Base-by-base conservation (phyloP, 2,797 vertebrate species). In the Characodon lateralis region DNA sequence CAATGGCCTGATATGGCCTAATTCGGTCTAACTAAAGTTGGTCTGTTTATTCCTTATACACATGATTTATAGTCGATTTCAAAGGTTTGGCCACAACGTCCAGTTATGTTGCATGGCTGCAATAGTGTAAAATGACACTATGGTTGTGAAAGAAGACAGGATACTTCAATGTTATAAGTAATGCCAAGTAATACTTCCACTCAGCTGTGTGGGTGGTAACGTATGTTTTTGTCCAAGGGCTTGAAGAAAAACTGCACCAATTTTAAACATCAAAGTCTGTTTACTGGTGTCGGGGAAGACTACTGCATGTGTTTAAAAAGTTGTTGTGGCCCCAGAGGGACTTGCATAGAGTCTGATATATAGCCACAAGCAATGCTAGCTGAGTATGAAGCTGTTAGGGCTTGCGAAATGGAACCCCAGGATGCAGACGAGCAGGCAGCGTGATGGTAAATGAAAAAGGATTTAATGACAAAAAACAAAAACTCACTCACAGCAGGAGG, bases 261-360 rank as follows among this genome's bases (percentile, higher is more conserved):
- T 74, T 68, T 80, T 77, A 35, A 9, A 74, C 75, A 84, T 84
- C 78, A 79, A 80, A 77, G 78, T 31, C 31, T 77, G 82, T 83
- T 80, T 74, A 74, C 50, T 43, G 72, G 71, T 77, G 39, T 69
- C 26, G 59, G 48, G 46, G 75, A 80, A 50, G 51, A 71, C 61
- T 46, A 39, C 55, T 71, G 78, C 71, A 69, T 72, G 69, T 79
- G 20, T 22, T 9, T 35, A 41, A 24, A 0, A 72, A 55, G 74
- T 76, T 68, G 7, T 63, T 71, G 63, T 63, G 50, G 50, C 71
- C 74, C 31, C 75, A 71, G 41, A 74, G 72, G 75, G 59, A 77
- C 71, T 26, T 65, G 31, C 65, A 28, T 13, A 18, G 56, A 79
- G 50, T 71, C 77, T 74, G 43, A 53, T 59, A 73, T 51, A 35